phyloP scores from a whole-genome alignment of 2,113 vertebrate genomes.

The Microcebus griseorufus region DNA sequence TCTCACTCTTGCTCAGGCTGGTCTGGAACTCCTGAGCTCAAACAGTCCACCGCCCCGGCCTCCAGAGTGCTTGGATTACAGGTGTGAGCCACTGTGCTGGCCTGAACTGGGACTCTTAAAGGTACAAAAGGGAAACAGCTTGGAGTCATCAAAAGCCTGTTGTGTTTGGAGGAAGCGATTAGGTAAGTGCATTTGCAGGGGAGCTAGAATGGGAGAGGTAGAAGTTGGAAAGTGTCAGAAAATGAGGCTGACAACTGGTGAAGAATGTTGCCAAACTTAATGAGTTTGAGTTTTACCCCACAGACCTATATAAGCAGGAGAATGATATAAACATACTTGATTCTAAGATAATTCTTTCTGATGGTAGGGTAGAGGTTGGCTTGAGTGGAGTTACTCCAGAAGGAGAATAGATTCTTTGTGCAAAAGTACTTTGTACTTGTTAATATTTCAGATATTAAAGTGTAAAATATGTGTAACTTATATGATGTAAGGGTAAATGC shows the following conservation, averaged over 20 bases:
- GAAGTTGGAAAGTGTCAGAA: not conserved
- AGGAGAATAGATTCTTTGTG: not conserved
- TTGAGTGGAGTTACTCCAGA: not conserved
- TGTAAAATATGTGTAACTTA: not conserved
- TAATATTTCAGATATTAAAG: conserved; percentile 39
- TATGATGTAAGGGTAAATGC: not conserved
- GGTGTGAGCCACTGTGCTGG: too few relatives aligned
- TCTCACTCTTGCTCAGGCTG: too few relatives aligned
- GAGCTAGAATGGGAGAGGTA: not conserved
- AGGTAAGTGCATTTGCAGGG: not conserved
- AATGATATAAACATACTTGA: not conserved
- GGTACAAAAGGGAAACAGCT: not conserved
- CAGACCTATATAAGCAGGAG: not conserved
- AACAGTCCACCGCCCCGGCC: too few relatives aligned
- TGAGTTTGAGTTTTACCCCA: not conserved
- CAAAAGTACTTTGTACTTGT: not conserved
- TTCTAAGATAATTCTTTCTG: not conserved
- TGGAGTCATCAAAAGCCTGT: not conserved
- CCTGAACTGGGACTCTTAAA: not conserved
- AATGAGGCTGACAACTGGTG: not conserved
- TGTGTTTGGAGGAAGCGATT: not conserved
- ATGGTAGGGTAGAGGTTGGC: not conserved
- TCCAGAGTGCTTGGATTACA: too few relatives aligned
- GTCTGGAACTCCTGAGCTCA: too few relatives aligned
- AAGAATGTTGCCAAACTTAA: conserved; percentile 10